A percentile compares a stretch with the other conserved stretches of the same genome.
phyloP scores from a whole-genome alignment of 2,888 invertebrate species.

The Neria commutata region DNA sequence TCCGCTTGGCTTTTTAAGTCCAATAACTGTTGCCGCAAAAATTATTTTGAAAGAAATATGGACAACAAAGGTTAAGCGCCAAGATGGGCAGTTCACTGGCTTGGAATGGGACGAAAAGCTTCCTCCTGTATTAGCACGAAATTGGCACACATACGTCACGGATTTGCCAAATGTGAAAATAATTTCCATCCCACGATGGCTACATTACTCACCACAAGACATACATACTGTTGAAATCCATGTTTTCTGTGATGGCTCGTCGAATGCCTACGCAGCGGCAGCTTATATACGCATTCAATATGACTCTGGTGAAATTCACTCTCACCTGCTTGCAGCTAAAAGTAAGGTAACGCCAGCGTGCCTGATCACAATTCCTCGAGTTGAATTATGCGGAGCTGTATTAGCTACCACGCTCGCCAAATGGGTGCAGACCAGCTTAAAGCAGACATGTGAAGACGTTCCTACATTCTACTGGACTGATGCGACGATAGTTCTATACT shows the following conservation, averaged over 20 bases:
- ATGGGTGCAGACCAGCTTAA: background rate
- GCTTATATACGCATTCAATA: slow-evolving; percentile 18
- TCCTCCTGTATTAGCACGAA: background rate
- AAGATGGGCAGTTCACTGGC: too few relatives aligned
- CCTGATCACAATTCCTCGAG: slow-evolving; percentile 20
- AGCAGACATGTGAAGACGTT: background rate
- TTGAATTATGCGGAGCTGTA: slow-evolving; percentile 23
- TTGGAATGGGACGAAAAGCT: background rate
- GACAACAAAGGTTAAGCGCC: background rate
- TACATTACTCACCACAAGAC: slow-evolving; percentile 3
- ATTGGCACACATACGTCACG: background rate
- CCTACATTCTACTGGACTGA: slow-evolving; percentile 10
- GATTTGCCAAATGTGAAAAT: background rate
- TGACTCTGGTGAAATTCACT: slow-evolving; percentile 6
- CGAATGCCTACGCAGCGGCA: slow-evolving; percentile 22
- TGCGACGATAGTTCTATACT: slow-evolving; percentile 5
- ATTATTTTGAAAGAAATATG: background rate
- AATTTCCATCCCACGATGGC: background rate
- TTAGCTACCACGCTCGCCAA: too few relatives aligned
- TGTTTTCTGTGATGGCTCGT: slow-evolving; percentile 16
- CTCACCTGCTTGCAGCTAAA: slow-evolving; percentile 19
- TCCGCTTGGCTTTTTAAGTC: slow-evolving; percentile 15
- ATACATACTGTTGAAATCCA: slow-evolving; percentile 1
- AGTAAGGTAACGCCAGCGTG: slow-evolving; percentile 20
- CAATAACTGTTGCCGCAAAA: background rate